Percentiles rank a stretch among this genome's conserved stretches.
Conservation (phyloP, 2,888 invertebrate species). For the Tenthredo distinguenda region DNA sequence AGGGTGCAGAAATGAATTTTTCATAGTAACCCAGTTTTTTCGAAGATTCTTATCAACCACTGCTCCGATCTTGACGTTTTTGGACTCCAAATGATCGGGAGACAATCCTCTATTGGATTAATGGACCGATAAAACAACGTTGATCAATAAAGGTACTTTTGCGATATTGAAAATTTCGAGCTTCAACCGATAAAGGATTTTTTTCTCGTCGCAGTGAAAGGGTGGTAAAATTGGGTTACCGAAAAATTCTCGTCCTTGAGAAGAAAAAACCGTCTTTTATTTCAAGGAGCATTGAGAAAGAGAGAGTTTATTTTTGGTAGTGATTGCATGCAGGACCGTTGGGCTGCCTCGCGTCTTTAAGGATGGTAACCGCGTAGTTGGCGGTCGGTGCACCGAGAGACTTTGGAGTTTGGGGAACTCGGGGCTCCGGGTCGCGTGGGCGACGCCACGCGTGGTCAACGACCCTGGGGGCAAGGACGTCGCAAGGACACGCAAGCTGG, state of each 20-base stretch:
- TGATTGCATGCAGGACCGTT: neutral
- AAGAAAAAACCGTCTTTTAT: neutral
- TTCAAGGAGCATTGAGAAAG: neutral
- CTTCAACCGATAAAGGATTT: too few species aligned
- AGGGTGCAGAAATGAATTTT: neutral
- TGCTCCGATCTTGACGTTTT: neutral
- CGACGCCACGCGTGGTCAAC: conserved; percentile 70
- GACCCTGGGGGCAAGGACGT: conserved; percentile 76
- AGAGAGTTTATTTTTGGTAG: conserved; percentile 19
- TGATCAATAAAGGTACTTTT: too few species aligned
- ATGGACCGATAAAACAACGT: neutral
- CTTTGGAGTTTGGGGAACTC: conserved; percentile 9
- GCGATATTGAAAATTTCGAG: too few species aligned
- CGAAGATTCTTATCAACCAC: neutral
- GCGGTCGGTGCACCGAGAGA: conserved; percentile 5
- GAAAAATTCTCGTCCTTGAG: neutral
- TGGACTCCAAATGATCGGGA: neutral
- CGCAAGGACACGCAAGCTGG: conserved; percentile 72
- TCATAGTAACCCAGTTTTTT: neutral
- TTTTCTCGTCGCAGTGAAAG: too few species aligned
- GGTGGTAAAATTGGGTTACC: too few species aligned
- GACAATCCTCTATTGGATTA: neutral
- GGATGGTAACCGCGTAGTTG: neutral
- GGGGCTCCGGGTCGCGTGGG: conserved; percentile 65
- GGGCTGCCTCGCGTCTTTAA: neutral